Percentiles rank a stretch among this genome's conserved stretches.
These are phyloP conservation scores for Neogobius melanostomus DNA, from an alignment of 2,113 vertebrate genomes.

Conservation along the genomic window DNA sequence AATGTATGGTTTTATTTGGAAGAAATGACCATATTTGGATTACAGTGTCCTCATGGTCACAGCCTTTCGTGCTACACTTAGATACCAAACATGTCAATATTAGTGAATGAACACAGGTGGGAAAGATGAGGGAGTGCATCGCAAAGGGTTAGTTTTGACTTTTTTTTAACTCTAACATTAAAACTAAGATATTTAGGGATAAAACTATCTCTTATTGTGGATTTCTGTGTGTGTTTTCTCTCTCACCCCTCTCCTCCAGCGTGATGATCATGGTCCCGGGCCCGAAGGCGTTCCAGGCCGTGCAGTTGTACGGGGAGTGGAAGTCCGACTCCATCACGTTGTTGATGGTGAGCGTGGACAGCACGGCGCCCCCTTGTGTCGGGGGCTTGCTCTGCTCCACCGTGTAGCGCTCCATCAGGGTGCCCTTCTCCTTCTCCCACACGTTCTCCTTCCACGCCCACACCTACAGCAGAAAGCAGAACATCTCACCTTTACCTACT, in stretches of 20 bases:
- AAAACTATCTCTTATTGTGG: not conserved
- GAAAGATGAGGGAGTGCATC: too few species aligned
- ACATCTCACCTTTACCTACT: not conserved
- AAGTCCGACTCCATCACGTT: constrained; percentile 94
- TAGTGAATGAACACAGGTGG: too few species aligned
- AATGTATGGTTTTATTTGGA: too few species aligned
- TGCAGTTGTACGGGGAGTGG: constrained; percentile 96
- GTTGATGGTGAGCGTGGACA: constrained; percentile 94
- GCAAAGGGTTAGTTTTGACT: too few species aligned
- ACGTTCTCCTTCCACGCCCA: constrained; percentile 98
- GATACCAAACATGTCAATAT: not conserved
- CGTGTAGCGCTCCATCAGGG: constrained; percentile 87
- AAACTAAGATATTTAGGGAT: not conserved
- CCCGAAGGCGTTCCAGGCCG: constrained; percentile 94
- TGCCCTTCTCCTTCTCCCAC: constrained; percentile 88
- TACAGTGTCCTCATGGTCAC: too few species aligned
- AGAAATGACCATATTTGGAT: constrained; percentile 34
- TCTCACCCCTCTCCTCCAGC: constrained; percentile 85
- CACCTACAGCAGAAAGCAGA: constrained; percentile 72
- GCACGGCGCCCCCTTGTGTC: constrained; percentile 80
- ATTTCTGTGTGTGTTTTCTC: not conserved
- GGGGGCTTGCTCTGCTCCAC: constrained; percentile 87
- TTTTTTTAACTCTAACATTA: too few species aligned
- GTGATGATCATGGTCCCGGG: constrained; percentile 93
- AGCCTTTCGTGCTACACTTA: too few species aligned